Evolutionary conservation across 1,140 invertebrate species (phyloP).

Genomic region (Drosophila kohkoa): DNA sequence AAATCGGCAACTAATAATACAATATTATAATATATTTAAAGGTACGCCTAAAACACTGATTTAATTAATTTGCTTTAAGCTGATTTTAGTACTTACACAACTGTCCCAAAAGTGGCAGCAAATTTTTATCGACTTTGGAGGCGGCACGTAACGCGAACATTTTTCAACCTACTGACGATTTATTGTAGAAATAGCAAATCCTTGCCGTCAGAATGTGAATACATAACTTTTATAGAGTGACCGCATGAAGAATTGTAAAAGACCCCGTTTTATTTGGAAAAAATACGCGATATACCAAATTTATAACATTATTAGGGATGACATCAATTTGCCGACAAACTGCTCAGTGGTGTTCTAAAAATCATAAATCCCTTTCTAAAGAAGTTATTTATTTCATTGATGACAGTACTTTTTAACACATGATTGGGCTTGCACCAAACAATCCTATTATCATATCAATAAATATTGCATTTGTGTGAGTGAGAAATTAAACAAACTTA

Average conservation of each 20-base stretch:
- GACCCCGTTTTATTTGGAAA: neutral
- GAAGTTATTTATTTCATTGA: too few relatives aligned
- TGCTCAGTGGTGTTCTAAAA: too few relatives aligned
- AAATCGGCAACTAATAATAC: neutral
- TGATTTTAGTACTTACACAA: conserved; percentile 67
- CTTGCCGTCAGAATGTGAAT: conserved; percentile 13
- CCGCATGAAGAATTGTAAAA: neutral
- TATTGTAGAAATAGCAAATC: conserved; percentile 5
- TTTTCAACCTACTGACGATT: conserved; percentile 52
- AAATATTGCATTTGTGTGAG: too few relatives aligned
- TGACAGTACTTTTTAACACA: too few relatives aligned
- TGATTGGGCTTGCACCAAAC: too few relatives aligned
- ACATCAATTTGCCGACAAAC: too few relatives aligned
- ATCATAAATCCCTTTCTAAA: too few relatives aligned
- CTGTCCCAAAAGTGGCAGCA: conserved; percentile 76
- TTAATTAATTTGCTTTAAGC: neutral
- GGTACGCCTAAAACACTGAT: neutral
- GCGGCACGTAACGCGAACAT: conserved; percentile 81
- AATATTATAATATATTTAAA: conserved; percentile 6
- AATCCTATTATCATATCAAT: too few relatives aligned
- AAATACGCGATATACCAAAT: neutral
- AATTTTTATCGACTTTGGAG: conserved; percentile 73
- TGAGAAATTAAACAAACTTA: too few relatives aligned
- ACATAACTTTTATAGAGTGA: conserved; percentile 33
- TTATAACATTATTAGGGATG: neutral